Evolutionary conservation across 2,797 vertebrate species (phyloP), one percentile per base, ranked within the genome.

Genomic region (Phalloptychus januarius): DNA sequence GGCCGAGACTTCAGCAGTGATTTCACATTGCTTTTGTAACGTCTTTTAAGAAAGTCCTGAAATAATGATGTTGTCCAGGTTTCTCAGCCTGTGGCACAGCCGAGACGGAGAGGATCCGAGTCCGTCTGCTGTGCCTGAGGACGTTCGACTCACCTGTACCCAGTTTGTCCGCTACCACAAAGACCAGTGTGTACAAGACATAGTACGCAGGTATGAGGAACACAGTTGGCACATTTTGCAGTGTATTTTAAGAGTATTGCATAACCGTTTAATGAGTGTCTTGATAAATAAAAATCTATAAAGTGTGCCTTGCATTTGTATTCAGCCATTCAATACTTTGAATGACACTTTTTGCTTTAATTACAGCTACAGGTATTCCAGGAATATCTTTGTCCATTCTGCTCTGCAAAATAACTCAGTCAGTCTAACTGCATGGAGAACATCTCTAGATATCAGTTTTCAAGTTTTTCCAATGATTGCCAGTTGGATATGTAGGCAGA

Each of bases 131-230:
- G 92, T 96, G 28, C 95, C 96, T 10, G 98, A 99, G 87, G 97
- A 99, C 86, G 96, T 99, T 92, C 95, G 96, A 71, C 96, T 99
- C 95, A 98, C 98, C 69, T 98, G 98, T 86, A 97, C 97, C 11
- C 98, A 99, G 84, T 98, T 99, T 89, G 96, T 99, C 74, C 97
- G 92, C 77, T 99, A 99, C 93, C 98, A 99, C 40, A 97, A 96
- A 95, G 97, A 99, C 78, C 96, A 97, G 87, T 99, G 98, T 89
- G 96, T 97, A 79, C 97, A 95, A 91, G 98, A 97, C 79, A 94
- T 99, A 23, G 96, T 98, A 67, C 97, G 92, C 95, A 98, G 98
- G 98, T 98, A 90, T 0, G 74, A 72, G n/a, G 1, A 7, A 36
- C 1, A 2, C 7, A 42, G 25, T 56, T 15, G 75, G 25, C 75